Evolutionary conservation across 35 echinoderm and acorn worm species (phyloP), one percentile per base, ranked within the genome.

Genomic region (Amphiura filiformis): DNA sequence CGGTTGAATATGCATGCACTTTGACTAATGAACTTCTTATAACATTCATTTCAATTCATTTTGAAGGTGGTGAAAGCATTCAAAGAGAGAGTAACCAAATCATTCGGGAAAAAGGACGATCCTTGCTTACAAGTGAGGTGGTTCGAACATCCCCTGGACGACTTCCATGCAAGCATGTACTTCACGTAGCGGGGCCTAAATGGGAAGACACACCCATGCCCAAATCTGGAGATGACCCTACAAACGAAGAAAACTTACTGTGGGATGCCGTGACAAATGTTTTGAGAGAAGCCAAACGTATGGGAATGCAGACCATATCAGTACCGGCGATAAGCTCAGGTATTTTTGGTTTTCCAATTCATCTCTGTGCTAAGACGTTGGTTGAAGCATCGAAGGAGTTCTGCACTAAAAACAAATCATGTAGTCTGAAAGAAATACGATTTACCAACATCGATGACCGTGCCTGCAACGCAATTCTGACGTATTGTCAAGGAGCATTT

Each of bases 321-420:
- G 38, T 91, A 31, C 82, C 89, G 23, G 89, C 89, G 11, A 91
- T 91, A 34, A 85, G 89, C 35, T 52, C 89, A 42, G 89, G 89
- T 5, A 35, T 84, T 0, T 85, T 33, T 85, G 82, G 89, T 30
- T 91, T 85, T 26, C 89, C 89, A 52, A 34, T 91, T 57, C 5
- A 85, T 12, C 70, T 84, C 18, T 84, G 65, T 78, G 82, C 81
- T 14, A 32, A 80, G 23, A 56, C 70, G 32, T 56, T 91, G n/a
- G 23, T 85, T 1, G 49, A 85, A 32, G 89, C 89, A 38, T 38
- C 49, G 0, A 39, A 35, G 39, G 70, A 80, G 15, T 91, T 78
- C 76, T 84, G 32, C 65, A 77, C 17, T 35, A 34, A 0, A 35
- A 56, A 31, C 22, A 35, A 20, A 32, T 44, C 34, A 5, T 23